Base-by-base conservation (phyloP, 2,797 vertebrate species). In the Rhyacichthys aspro region DNA sequence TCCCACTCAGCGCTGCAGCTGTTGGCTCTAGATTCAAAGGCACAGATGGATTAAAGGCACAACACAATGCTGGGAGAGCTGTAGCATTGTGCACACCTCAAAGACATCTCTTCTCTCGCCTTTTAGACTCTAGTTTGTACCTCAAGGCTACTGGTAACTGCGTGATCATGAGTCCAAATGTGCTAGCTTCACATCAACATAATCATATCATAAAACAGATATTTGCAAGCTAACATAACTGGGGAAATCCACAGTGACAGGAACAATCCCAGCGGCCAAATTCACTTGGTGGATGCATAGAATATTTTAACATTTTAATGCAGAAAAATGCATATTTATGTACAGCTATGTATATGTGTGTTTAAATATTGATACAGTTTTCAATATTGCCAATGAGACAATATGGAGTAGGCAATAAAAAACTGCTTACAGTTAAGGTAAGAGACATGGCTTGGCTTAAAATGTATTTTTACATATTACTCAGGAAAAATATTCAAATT, bases 11-110 rank as follows among this genome's bases (percentile, higher is more conserved):
- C 0, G 38, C 63, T 50, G 38, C 23, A 23, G 67, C 55, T 72
- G 43, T 63, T 72, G 71, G 69, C 72, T 64, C 65, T 52, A 41
- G 57, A 83, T 77, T 79, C 70, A 85, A 84, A 86, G 49, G 61
- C 56, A 28, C 54, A 52, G 53, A 57, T 52, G 76, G 75, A 85
- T 83, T 76, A 79, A 75, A 85, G 56, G 42, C 59, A 62, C 48
- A 45, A 74, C 50, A 70, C 36, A 65, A 70, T 9, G 83, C 74
- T 67, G 0, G 61, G 79, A 67, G 69, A 76, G 75, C 43, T 72
- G 68, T 18, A 39, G 47, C 33, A 58, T 44, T 60, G 42, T 59
- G 56, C 6, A 49, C 52, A 16, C 39, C 53, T 48, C 65, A 58
- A 63, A 70, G 55, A 67, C 74, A 67, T 65, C 43, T 69, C 84